phyloP scores from a whole-genome alignment of 2,888 invertebrate species.

The Theodoxus fluviatilis region DNA sequence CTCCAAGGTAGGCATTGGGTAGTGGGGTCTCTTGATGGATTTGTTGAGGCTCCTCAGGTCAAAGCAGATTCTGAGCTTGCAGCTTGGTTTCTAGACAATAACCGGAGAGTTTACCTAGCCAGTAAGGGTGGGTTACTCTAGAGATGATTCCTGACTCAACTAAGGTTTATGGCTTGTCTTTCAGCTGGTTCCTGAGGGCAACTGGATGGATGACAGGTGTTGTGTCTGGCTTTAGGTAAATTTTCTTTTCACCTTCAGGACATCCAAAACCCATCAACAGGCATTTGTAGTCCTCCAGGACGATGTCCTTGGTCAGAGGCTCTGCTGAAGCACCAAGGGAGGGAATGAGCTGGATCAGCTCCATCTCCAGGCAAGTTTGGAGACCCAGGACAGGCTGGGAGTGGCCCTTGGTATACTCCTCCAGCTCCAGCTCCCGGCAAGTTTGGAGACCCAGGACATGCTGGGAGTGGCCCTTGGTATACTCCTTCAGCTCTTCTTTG shows the following conservation, averaged over 20 bases:
- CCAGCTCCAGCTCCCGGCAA: too few relatives aligned
- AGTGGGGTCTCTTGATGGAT: conserved; percentile 15
- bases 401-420: neutral
- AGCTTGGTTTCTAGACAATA: neutral
- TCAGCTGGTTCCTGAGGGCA: neutral
- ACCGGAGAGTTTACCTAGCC: neutral
- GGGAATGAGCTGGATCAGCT: too few relatives aligned
- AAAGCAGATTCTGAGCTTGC: too few relatives aligned
- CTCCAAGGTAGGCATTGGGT: conserved; percentile 4
- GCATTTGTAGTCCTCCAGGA: neutral
- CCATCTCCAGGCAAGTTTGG: neutral
- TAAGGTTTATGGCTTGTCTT: neutral
- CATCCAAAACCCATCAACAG: neutral
- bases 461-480: too few relatives aligned
- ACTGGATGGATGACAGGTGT: neutral
- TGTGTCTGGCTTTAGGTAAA: neutral
- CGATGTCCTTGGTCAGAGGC: neutral
- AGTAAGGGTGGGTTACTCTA: conserved; percentile 1
- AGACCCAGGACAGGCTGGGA: neutral
- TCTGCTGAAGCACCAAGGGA: too few relatives aligned
- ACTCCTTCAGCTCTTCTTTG: too few relatives aligned
- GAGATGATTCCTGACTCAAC: neutral
- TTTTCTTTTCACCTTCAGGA: conserved; percentile 5
- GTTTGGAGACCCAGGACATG: too few relatives aligned
- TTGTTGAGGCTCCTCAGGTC: too few relatives aligned